Evolutionary conservation across 2,888 invertebrate genomes (phyloP).

Genomic region (Dolomedes plantarius): DNA sequence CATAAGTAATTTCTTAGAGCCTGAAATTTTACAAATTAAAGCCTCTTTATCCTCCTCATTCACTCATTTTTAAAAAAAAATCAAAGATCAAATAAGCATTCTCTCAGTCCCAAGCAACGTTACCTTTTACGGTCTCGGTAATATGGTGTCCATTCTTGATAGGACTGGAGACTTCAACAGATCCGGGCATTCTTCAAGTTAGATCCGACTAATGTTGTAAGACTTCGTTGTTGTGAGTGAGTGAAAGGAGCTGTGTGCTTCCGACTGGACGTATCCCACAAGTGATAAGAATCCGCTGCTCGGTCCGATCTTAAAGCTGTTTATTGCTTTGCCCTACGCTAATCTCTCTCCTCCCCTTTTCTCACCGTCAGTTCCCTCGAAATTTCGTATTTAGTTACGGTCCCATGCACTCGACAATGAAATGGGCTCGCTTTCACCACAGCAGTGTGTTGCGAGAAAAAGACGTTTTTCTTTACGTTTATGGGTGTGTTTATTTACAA

Average conservation of each 20-base stretch:
- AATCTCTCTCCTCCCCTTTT: conserved; percentile 11
- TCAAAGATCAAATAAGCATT: too few relatives aligned
- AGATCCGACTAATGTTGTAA: neutral
- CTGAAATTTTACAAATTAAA: too few relatives aligned
- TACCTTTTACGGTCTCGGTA: neutral
- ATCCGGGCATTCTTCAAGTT: neutral
- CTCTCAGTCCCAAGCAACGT: too few relatives aligned
- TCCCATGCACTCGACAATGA: conserved; percentile 42
- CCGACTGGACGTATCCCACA: neutral
- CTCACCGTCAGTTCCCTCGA: conserved; percentile 20
- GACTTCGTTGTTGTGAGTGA: neutral
- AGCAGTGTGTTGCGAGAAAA: neutral
- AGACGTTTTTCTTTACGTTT: too few relatives aligned
- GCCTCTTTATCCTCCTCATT: too few relatives aligned
- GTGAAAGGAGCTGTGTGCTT: neutral
- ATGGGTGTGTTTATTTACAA: too few relatives aligned
- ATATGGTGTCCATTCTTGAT: neutral
- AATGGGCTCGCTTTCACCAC: conserved; percentile 8
- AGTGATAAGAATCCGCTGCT: neutral
- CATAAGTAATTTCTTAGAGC: too few relatives aligned
- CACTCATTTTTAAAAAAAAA: too few relatives aligned
- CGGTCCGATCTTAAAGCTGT: neutral
- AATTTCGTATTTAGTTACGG: conserved; percentile 61
- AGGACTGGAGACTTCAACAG: neutral
- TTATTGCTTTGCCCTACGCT: neutral